Percentiles rank a stretch among this genome's conserved stretches.
Conservation (phyloP, 2,113 vertebrate genomes). For the Mormyrus iriodes region DNA sequence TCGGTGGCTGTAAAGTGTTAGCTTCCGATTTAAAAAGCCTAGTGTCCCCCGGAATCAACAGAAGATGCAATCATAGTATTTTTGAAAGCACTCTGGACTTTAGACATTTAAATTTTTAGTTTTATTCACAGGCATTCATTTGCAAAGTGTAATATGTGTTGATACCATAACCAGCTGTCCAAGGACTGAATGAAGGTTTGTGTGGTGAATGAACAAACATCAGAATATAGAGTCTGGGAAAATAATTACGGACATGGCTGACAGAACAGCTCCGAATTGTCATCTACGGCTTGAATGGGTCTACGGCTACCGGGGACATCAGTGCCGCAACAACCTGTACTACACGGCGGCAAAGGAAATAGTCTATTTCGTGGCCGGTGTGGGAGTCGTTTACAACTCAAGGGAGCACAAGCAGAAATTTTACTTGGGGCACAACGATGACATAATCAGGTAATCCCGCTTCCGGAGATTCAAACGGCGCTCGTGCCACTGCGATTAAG, state of each 20-base stretch:
- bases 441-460: conserved; percentile 90
- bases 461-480: background rate
- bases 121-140: conserved; percentile 11
- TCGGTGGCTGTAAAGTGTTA: conserved; percentile 26
- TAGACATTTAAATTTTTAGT: conserved; percentile 42
- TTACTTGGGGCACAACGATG: conserved; percentile 95
- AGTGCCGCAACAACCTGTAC: conserved; percentile 99
- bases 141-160: conserved; percentile 33
- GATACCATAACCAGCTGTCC: conserved; percentile 44
- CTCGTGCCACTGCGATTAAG: background rate
- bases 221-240: conserved; percentile 45
- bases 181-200: conserved; percentile 49
- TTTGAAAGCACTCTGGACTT: conserved; percentile 24
- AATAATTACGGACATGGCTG: conserved; percentile 79
- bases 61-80: conserved; percentile 22
- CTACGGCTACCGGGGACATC: conserved; percentile 95
- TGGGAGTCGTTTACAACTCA: conserved; percentile 95
- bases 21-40: background rate
- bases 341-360: conserved; percentile 96
- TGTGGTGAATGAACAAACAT: conserved; percentile 55
- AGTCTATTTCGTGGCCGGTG: conserved; percentile 94
- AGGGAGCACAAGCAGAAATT: conserved; percentile 98
- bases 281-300: conserved; percentile 97
- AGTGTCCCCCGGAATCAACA: conserved; percentile 6
- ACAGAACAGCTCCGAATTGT: conserved; percentile 90